Evolutionary conservation across 2,797 vertebrate species (phyloP), one percentile per base, ranked within the genome.

Genomic region (Leucoraja ocellata): DNA sequence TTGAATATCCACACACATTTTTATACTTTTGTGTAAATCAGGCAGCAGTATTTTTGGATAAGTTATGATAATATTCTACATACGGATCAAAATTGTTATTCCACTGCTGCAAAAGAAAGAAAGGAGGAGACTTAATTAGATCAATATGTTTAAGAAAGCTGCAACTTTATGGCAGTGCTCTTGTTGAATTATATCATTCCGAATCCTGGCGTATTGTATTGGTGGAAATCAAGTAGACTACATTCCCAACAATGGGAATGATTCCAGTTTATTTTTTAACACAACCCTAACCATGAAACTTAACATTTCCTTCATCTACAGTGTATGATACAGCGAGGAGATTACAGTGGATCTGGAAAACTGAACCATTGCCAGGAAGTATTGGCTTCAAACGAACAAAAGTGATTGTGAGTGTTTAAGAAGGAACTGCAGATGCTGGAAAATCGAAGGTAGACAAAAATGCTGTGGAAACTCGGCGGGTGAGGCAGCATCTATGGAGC

Each of bases 241-340:
- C 39, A 25, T 92, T 76, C 71, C 68, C 73, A 92, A 92, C 71
- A 92, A 92, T 46, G 68, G 90, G 90, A 76, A 76, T 92, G 90
- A 7, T 92, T 92, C 71, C 71, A 92, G 39, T 92, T 91, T 92
- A 92, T 54, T 92, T 36, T 90, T 90, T 65, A 58, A 92, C 36
- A 92, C 71, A 76, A 28, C 73, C 25, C 74, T 76, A 76, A 76
- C 28, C 39, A 25, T 74, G 65, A 76, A 92, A 92, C 39, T 28
- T 76, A 92, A 92, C 90, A 92, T 92, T 92, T 92, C 71, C 90
- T 92, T 92, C 90, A 92, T 92, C 71, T 92, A 54, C 46, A 5
- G 46, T 54, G n/a, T 28, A 46, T 92, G 36, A 76, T 54, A 92
- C 36, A 28, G 71, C 73, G 8, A 25, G 90, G 54, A 76, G 90